Evolutionary conservation across 2,888 invertebrate genomes (phyloP), one percentile per base, ranked within the genome.

Genomic region (Ethmia dodecea): DNA sequence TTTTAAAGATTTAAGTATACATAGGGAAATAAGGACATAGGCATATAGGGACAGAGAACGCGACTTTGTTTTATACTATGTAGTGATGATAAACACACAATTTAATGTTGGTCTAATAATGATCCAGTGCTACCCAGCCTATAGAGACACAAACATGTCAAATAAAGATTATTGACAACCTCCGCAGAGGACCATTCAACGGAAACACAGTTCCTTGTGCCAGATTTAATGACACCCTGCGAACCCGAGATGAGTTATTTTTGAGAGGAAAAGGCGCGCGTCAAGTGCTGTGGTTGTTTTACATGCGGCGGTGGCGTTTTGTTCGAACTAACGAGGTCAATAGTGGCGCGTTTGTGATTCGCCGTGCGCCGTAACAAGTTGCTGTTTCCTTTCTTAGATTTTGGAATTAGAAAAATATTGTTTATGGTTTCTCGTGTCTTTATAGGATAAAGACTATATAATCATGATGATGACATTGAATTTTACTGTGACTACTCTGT

Each of bases 321-420:
- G 79, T 83, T 78, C 71, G 60, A 65, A 71, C 81, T 83, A 84
- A 84, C 74, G 84, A 83, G 83, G 83, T 83, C 81, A 80, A 81
- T 80, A 77, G 76, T 76, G 47, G 66, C 66, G 62, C 60, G 61
- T 58, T 71, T 62, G 64, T 60, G 26, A 11, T 11, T 26, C 26
- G 59, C 60, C 45, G 61, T 52, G 58, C 49, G 42, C 55, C 51
- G 69, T 71, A 63, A 72, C 71, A 71, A 71, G 60, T 68, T 63
- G 51, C 49, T n/a, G n/a, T n/a, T n/a, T n/a, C n/a, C n/a, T n/a
- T n/a, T n/a, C n/a, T n/a, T n/a, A n/a, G n/a, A n/a, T n/a, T n/a
- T n/a, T n/a, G n/a, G n/a, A n/a, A n/a, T n/a, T n/a, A n/a, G n/a
- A n/a, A n/a, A n/a, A n/a, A n/a, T n/a, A n/a, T n/a, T n/a, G n/a